A percentile compares a stretch with the other conserved stretches of the same genome.
phyloP scores from a whole-genome alignment of 2,113 vertebrate genomes.

The Paratilapia polleni region DNA sequence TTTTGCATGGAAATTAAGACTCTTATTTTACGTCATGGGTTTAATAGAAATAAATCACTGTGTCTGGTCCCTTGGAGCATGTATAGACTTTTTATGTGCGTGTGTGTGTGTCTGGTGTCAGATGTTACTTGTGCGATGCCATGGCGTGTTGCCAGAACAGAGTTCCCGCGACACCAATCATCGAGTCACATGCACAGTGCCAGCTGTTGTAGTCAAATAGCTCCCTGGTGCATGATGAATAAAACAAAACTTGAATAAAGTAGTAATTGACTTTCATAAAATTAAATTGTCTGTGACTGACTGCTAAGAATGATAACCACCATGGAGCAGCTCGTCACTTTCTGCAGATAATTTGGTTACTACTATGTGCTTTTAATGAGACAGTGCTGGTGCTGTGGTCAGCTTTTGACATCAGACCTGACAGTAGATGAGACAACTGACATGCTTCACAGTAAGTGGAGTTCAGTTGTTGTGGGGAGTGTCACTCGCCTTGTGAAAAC shows the following conservation, averaged over 20 bases:
- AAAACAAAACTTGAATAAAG: slow-evolving; percentile 50
- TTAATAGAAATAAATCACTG: slow-evolving; percentile 50
- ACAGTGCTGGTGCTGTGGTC: not conserved
- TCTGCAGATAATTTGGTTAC: not conserved
- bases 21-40: slow-evolving; percentile 59
- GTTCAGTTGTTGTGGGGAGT: not conserved
- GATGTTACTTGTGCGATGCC: slow-evolving; percentile 1
- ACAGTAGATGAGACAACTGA: not conserved
- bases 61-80: not conserved
- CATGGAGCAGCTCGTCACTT: slow-evolving; percentile 17
- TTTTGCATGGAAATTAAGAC: slow-evolving; percentile 68
- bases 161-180: slow-evolving; percentile 6
- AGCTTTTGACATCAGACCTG: not conserved
- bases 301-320: slow-evolving; percentile 2
- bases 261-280: slow-evolving; percentile 46
- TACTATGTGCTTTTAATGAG: not conserved
- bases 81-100: not conserved
- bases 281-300: slow-evolving; percentile 32
- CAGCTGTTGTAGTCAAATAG: slow-evolving; percentile 34
- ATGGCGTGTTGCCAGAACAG: slow-evolving; percentile 18
- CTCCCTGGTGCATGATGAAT: slow-evolving; percentile 42
- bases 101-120: slow-evolving; percentile 2
- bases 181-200: slow-evolving; percentile 1
- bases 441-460: not conserved
- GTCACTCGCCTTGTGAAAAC: not conserved